phyloP scores from a whole-genome alignment of 2,888 invertebrate genomes.

The Pyrocoelia pectoralis region DNA sequence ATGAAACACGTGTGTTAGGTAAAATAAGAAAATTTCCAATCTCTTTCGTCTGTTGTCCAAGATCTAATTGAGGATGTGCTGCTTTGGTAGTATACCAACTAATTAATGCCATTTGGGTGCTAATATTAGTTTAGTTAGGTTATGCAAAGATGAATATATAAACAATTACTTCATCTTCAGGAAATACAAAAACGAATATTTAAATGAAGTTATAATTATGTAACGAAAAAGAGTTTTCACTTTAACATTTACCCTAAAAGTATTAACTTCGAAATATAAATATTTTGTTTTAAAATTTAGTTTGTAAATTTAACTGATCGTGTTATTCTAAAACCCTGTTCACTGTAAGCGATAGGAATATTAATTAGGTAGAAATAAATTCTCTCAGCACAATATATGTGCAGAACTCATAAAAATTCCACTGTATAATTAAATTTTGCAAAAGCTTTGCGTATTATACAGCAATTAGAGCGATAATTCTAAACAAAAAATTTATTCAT shows the following conservation, averaged over 20 bases:
- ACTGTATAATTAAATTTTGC: background rate
- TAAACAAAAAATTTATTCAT: background rate
- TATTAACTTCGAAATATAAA: background rate
- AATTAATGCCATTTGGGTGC: background rate
- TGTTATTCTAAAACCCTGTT: background rate
- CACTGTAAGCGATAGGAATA: background rate
- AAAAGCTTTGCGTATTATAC: background rate
- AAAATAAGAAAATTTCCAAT: background rate
- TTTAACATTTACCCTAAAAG: background rate
- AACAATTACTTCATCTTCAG: background rate
- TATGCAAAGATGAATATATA: slow-evolving; percentile 1
- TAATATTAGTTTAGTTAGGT: background rate
- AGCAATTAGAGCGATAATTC: background rate
- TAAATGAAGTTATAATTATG: background rate
- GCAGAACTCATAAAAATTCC: slow-evolving; percentile 6
- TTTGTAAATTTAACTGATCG: background rate
- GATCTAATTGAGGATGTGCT: background rate
- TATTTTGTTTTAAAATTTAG: background rate
- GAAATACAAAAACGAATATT: slow-evolving; percentile 1
- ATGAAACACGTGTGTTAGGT: background rate
- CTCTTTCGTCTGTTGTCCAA: background rate
- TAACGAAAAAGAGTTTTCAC: background rate
- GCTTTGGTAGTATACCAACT: background rate
- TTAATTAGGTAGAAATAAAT: slow-evolving; percentile 11
- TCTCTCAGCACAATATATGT: background rate